phyloP scores from a whole-genome alignment of 2,797 vertebrate genomes.

The Gallinago stenura region DNA sequence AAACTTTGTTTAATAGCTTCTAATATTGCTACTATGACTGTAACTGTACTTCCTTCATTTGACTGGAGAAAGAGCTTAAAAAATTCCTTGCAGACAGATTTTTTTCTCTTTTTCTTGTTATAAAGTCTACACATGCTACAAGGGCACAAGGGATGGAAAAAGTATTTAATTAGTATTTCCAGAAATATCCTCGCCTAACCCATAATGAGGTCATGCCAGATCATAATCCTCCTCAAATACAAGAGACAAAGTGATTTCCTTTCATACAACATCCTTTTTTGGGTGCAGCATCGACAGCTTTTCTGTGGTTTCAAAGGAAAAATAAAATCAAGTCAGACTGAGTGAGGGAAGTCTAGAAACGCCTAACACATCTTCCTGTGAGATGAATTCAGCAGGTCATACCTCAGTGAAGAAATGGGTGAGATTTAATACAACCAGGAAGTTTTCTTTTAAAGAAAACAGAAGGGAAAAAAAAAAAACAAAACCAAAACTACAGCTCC shows the following conservation, averaged over 20 bases:
- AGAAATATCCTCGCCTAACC: conserved; percentile 74
- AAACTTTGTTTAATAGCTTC: conserved; percentile 61
- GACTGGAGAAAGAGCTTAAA: conserved; percentile 6
- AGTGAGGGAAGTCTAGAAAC: conserved; percentile 7
- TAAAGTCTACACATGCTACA: conserved; percentile 52
- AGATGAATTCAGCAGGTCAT: conserved; percentile 10
- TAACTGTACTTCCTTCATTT: conserved; percentile 54
- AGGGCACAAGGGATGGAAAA: conserved; percentile 71
- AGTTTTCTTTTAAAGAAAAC: conserved; percentile 19
- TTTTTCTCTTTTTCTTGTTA: conserved; percentile 33
- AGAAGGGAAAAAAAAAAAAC: background rate
- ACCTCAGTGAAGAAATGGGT: background rate
- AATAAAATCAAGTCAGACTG: background rate
- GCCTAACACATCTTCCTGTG: conserved; percentile 28
- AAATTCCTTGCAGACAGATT: conserved; percentile 45
- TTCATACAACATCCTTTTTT: conserved; percentile 63
- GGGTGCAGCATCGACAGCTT: conserved; percentile 31
- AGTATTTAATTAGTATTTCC: conserved; percentile 79
- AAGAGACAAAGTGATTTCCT: conserved; percentile 69
- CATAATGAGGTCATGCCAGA: conserved; percentile 74
- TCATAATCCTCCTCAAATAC: conserved; percentile 73
- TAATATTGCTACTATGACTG: conserved; percentile 49
- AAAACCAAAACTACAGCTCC: background rate
- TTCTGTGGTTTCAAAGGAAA: conserved; percentile 50
- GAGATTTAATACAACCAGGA: conserved; percentile 3